Percentiles rank a stretch among this genome's conserved stretches.
phyloP scores from a whole-genome alignment of 2,113 vertebrate genomes.

The Pampusana beccarii region DNA sequence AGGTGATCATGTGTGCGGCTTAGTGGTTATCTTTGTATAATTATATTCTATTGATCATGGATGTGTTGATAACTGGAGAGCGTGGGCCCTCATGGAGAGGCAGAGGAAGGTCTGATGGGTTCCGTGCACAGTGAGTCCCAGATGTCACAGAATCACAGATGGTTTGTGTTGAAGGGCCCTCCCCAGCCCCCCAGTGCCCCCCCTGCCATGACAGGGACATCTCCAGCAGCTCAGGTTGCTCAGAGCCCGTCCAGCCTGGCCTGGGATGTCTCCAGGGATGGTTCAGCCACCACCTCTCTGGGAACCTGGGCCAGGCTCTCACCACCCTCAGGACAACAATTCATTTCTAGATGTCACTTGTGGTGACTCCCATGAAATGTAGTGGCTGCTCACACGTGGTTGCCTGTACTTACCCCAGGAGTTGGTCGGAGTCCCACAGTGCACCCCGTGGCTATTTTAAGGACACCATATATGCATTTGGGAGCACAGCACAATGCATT shows the following conservation, averaged over 20 bases:
- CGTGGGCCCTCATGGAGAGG: accelerated
- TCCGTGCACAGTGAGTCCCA: accelerated
- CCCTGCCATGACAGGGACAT: too few species aligned
- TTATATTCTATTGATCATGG: not conserved
- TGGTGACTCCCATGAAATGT: not conserved
- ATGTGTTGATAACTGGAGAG: not conserved
- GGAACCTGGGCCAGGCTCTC: too few species aligned
- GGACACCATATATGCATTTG: not conserved
- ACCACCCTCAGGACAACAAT: too few species aligned
- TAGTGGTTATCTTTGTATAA: not conserved
- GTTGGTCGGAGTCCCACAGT: not conserved
- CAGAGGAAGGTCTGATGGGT: not conserved
- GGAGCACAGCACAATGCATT: not conserved
- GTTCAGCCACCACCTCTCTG: too few species aligned
- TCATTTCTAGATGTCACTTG: too few species aligned
- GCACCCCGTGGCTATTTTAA: not conserved
- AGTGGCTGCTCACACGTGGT: not conserved
- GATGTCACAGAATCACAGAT: not conserved
- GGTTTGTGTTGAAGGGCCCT: too few species aligned
- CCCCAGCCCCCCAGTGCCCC: too few species aligned
- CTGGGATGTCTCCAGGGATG: too few species aligned
- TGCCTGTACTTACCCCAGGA: not conserved
- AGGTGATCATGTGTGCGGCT: not conserved
- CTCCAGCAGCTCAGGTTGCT: too few species aligned
- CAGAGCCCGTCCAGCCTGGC: too few species aligned